Conservation (phyloP, 2,797 vertebrate species). For the Brachyalestes nurse region DNA sequence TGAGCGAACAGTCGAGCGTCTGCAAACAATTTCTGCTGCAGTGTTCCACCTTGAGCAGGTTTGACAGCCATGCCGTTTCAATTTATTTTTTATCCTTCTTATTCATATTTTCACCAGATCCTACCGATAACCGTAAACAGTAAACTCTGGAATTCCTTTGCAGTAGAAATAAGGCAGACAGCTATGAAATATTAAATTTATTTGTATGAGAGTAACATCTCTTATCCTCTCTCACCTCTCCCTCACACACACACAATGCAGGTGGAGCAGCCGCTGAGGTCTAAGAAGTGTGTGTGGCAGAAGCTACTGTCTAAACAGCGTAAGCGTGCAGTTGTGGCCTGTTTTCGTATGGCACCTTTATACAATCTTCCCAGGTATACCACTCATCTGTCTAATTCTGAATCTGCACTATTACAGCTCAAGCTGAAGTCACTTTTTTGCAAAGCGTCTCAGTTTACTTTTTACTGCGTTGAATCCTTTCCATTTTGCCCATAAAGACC, state of each 20-base stretch:
- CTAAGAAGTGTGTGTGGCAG: conserved; percentile 99
- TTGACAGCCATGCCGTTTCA: background rate
- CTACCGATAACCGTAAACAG: background rate
- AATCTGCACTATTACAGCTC: background rate
- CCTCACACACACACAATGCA: conserved; percentile 57
- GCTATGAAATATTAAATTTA: background rate
- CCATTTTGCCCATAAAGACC: background rate
- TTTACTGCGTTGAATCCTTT: background rate
- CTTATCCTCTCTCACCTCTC: background rate
- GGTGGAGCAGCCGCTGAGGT: conserved; percentile 97
- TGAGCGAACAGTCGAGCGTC: conserved; percentile 89
- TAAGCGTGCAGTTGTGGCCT: conserved; percentile 97
- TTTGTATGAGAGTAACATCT: background rate
- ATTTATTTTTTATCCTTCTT: background rate
- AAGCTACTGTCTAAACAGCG: conserved; percentile 97
- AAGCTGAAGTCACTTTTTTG: too few relatives aligned
- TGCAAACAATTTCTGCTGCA: conserved; percentile 98
- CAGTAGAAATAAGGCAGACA: background rate
- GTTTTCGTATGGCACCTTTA: conserved; percentile 97
- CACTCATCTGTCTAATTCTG: background rate
- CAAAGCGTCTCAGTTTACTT: background rate
- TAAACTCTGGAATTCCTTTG: background rate
- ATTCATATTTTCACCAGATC: background rate
- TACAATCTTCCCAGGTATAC: conserved; percentile 95
- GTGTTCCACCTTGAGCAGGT: conserved; percentile 98